These are phyloP conservation scores for Muscidifurax raptorellus DNA, from an alignment of 1,140 invertebrate species.

Conservation along the genomic window DNA sequence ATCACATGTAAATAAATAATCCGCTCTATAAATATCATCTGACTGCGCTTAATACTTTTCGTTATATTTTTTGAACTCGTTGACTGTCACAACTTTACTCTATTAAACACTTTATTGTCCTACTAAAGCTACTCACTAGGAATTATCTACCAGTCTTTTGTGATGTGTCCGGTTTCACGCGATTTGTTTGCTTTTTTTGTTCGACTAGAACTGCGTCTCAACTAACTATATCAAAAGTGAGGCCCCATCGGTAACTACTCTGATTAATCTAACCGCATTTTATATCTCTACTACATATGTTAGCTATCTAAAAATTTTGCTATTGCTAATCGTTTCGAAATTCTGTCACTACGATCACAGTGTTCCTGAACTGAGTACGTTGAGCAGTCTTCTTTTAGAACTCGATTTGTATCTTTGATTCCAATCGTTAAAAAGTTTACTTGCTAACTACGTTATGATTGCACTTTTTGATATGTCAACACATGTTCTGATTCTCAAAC, in stretches of 20 bases:
- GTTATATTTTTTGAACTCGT: conserved; percentile 24
- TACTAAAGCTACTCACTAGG: conserved; percentile 65
- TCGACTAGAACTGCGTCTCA: conserved; percentile 7
- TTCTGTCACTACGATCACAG: conserved; percentile 71
- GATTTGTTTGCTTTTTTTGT: conserved; percentile 59
- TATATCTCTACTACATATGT: conserved; percentile 51
- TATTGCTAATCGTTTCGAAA: conserved; percentile 53
- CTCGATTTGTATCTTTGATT: conserved; percentile 56
- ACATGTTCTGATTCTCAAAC: conserved; percentile 10
- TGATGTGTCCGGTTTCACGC: conserved; percentile 56
- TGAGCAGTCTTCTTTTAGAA: conserved; percentile 65
- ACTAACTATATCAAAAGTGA: conserved; percentile 64
- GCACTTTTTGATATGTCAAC: conserved; percentile 64
- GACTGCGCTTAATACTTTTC: conserved; percentile 11
- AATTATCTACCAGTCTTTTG: conserved; percentile 72
- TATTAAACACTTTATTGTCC: conserved; percentile 70
- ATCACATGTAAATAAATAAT: conserved; percentile 10
- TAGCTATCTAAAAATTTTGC: conserved; percentile 50
- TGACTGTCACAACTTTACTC: conserved; percentile 34
- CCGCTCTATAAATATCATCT: not conserved
- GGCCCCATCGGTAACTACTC: conserved; percentile 68
- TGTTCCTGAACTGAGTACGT: conserved; percentile 69
- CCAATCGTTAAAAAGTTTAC: conserved; percentile 10
- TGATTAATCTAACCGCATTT: conserved; percentile 56
- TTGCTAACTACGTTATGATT: conserved; percentile 65